phyloP scores from a whole-genome alignment of 2,113 vertebrate genomes.

The Ranitomeya variabilis region DNA sequence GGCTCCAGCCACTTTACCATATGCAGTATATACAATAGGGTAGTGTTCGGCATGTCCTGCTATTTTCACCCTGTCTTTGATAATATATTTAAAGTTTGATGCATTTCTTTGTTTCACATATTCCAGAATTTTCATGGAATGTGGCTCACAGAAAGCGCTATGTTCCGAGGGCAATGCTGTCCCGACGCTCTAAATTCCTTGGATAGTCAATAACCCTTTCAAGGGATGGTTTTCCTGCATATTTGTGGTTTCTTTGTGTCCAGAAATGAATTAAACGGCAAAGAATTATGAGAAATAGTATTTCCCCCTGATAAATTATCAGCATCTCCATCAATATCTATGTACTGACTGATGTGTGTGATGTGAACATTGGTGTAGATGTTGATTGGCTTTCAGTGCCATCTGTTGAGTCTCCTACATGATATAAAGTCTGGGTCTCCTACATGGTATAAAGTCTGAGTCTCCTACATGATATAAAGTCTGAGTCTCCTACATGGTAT shows the following conservation, averaged over 20 bases:
- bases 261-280: too few relatives aligned
- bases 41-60: background rate
- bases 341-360: too few relatives aligned
- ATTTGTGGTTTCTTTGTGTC: background rate
- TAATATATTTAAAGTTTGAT: background rate
- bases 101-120: conserved; percentile 35
- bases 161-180: conserved; percentile 2
- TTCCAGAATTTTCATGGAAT: conserved; percentile 35
- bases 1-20: background rate
- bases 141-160: conserved; percentile 12
- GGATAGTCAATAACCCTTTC: conserved; percentile 31
- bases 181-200: conserved; percentile 16
- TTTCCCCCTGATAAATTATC: background rate
- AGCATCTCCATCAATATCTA: too few relatives aligned
- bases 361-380: too few relatives aligned
- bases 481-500: too few relatives aligned
- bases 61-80: background rate
- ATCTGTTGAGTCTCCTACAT: too few relatives aligned
- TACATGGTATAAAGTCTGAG: too few relatives aligned
- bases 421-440: too few relatives aligned
- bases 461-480: too few relatives aligned
- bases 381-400: too few relatives aligned
- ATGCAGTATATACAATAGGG: background rate
- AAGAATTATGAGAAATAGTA: background rate
- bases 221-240: background rate